Evolutionary conservation across 2,888 invertebrate genomes (phyloP).

Genomic region (Ommatoiulus sabulosus): DNA sequence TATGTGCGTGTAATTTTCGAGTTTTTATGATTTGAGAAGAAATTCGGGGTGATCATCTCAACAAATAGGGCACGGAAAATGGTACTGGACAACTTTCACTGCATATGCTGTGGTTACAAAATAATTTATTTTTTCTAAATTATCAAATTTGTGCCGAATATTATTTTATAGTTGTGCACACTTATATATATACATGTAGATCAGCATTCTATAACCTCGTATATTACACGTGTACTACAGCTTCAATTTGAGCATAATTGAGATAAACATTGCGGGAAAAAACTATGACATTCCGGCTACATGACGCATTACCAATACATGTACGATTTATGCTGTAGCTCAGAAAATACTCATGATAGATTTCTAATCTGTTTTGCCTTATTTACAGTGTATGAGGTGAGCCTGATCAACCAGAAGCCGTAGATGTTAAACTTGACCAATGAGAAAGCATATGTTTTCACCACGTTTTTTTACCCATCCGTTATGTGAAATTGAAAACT

Average conservation of each 20-base stretch:
- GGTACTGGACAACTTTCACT: conserved; percentile 2
- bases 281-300: too few species aligned
- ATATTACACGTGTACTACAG: too few species aligned
- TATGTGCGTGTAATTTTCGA: conserved; percentile 8
- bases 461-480: not conserved
- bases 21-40: conserved; percentile 15
- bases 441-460: not conserved
- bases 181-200: too few species aligned
- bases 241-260: too few species aligned
- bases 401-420: not conserved
- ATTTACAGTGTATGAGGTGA: not conserved
- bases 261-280: too few species aligned
- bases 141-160: not conserved
- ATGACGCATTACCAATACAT: not conserved
- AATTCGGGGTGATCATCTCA: conserved; percentile 12
- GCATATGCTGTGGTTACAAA: not conserved
- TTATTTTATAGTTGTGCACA: not conserved
- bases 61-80: conserved; percentile 39
- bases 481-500: not conserved
- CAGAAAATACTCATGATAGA: too few species aligned
- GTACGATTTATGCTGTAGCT: too few species aligned
- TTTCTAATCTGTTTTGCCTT: too few species aligned
- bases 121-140: not conserved
- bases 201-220: too few species aligned
- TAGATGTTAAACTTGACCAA: not conserved